These are phyloP conservation scores for Thomomys bottae DNA, from an alignment of 2,113 vertebrate genomes.

Conservation along the genomic window DNA sequence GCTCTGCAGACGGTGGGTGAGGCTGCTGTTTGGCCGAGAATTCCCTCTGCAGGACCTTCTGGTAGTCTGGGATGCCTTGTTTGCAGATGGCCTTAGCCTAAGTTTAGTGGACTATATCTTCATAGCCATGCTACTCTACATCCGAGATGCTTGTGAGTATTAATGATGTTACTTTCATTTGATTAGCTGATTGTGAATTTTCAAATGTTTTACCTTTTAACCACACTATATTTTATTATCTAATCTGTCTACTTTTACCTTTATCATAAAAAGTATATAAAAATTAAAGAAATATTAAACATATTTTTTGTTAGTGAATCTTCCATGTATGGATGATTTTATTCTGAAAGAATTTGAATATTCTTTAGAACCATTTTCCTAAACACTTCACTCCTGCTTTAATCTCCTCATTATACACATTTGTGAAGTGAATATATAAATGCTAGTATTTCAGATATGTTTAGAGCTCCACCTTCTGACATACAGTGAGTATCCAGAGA, in stretches of 20 bases:
- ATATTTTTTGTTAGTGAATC: conserved; percentile 56
- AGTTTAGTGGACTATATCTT: conserved; percentile 98
- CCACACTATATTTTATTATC: conserved; percentile 1
- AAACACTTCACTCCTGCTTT: conserved; percentile 67
- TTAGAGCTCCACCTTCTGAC: conserved; percentile 89
- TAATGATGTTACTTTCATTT: conserved; percentile 17
- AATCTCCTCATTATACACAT: conserved; percentile 47
- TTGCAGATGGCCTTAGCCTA: conserved; percentile 95
- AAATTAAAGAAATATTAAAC: conserved; percentile 40
- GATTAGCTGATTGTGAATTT: background rate
- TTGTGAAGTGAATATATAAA: conserved; percentile 64
- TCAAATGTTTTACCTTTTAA: conserved; percentile 27
- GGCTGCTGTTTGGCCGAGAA: conserved; percentile 96
- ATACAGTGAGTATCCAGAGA: conserved; percentile 71
- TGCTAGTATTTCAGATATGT: conserved; percentile 77
- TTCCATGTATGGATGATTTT: conserved; percentile 55
- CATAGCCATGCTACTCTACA: conserved; percentile 98
- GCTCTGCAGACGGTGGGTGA: conserved; percentile 94
- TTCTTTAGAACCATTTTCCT: conserved; percentile 80
- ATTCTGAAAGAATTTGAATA: conserved; percentile 78
- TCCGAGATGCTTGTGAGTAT: conserved; percentile 95
- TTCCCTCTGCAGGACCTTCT: conserved; percentile 97
- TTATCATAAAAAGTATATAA: conserved; percentile 4
- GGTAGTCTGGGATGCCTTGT: conserved; percentile 97
- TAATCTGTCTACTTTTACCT: conserved; percentile 10